Base-by-base conservation (phyloP, 2,797 vertebrate genomes). In the Notamacropus eugenii region DNA sequence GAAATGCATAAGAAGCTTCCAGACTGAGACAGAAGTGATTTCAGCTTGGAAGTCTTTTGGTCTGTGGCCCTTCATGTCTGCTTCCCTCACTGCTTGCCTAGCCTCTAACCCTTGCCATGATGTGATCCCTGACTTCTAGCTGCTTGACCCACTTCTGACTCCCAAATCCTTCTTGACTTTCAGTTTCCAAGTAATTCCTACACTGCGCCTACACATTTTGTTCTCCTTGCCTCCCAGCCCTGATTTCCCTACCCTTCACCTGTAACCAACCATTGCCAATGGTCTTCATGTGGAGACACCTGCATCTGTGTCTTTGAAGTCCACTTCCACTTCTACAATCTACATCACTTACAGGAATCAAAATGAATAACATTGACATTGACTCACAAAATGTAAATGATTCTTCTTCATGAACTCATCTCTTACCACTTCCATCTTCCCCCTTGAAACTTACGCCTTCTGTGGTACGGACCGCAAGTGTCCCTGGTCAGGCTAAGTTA, bases 61-160 rank as follows among this genome's bases (percentile, higher is more conserved):
- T 67, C 62, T 40, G 24, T 87, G 54, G 62, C 55, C 40, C 28
- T 95, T 93, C 74, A 58, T 94, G 67, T 55, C 92, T 93, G 94
- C 28, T 40, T 90, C 96, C 92, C 93, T 90, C 27, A 91, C 55
- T 55, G 6, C 57, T 62, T 74, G 74, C 52, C 52, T 40, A 1
- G 54, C 92, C 50, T 90, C 52, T 91, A 50, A 82, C 40, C 74
- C 14, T 54, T 96, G 54, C 67, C 13, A 46, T 31, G 22, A 13
- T 93, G 19, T 87, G 40, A 50, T 87, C 0, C 74, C 40, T 50
- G 3, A 46, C 40, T 46, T 82, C 22, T 82, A 46, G n/a, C 40
- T 10, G 74, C 22, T 46, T 82, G 8, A 40, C 92, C 67, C 58
- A 62, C 19, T 54, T 92, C 28, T 54, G 9, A 59, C 28, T 54